Base-by-base conservation (phyloP, 2,888 invertebrate genomes). In the Strigamia maritima region DNA sequence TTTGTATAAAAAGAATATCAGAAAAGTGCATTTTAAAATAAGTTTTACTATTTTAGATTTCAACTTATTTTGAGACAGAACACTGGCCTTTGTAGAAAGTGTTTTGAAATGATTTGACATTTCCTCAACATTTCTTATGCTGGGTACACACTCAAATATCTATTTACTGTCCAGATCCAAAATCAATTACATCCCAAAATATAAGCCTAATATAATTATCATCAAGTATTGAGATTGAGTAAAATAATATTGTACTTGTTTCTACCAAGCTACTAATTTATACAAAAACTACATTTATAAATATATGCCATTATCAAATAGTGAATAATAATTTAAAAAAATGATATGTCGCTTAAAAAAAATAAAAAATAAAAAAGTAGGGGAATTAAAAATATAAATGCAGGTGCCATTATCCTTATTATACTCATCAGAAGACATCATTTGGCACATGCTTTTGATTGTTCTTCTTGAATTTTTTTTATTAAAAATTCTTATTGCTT, bases 91-190 rank as follows among this genome's bases (percentile, higher is more conserved):
- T 70, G 24, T 28, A 70, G 70, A 70, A 70, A 70, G 70, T 70
- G 70, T 70, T 70, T 70, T 70, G 70, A 70, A 70, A 70, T 70
- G 70, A 70, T 70, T 70, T 24, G 70, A 70, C 70, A 70, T 70
- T 70, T 70, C 70, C 70, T 70, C 70, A 70, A 70, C 70, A 28
- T 70, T 70, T 70, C 70, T 70, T 70, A 70, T 70, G 70, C 70
- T 70, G 70, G 70, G 70, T 70, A 70, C 70, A 70, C 70, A 70
- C 70, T 70, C 70, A 70, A 70, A 70, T 70, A 70, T 70, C 70
- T 70, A 70, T 70, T 70, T 70, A 70, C 70, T 70, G 70, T 70
- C 70, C 70, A 70, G 70, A 70, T 70, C 70, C 70, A 70, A 70
- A 70, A 70, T 70, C 70, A 70, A 70, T 70, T 70, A 70, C 70